Base-by-base conservation (phyloP, 2,888 invertebrate genomes). In the Orgyia antiqua region DNA sequence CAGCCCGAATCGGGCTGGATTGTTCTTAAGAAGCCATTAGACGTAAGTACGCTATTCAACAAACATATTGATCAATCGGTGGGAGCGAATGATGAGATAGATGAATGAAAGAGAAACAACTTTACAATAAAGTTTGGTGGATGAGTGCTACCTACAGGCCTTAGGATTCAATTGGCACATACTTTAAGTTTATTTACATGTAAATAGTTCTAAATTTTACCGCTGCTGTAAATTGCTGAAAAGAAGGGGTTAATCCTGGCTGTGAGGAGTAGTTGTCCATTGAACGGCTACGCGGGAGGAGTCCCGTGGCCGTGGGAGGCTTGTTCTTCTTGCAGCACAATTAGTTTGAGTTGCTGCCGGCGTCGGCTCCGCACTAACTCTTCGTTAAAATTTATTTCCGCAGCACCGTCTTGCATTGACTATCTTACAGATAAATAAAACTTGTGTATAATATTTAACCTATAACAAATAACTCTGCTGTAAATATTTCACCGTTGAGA, bases 1-100 rank as follows among this genome's bases (percentile, higher is more conserved):
- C 97, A 98, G 84, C 93, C 95, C 54, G 96, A 97, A 73, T 97
- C 97, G 61, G 98, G 98, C 68, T 98, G 97, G 96, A 97, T 98
- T 69, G 95, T 96, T 39, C 88, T 98, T 61, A 95, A 94, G 88
- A 97, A 96, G 79, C 95, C 97, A 33, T 88, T 98, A 68, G 97
- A 97, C 92, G 97, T 97, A 94, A 96, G 96, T 96, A 89, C 88
- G 34, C 51, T 55, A 47, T 59, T 45, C 32, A 32, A 37, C 38
- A 40, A 39, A 51, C 34, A 48, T 39, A 48, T 42, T 38, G 29
- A 53, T 40, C 43, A 51, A 44, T 53, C 50, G 45, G 50, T 58
- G 68, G 68, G 66, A 63, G 55, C 39, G 63, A 66, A 56, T 82
- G 74, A 64, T 38, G 66, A 68, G 80, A 70, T 62, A 50, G 80